A percentile compares a stretch with the other conserved stretches of the same genome.
These are phyloP conservation scores for Salpingus planirostris DNA, from an alignment of 2,888 invertebrate species.

Conservation along the genomic window DNA sequence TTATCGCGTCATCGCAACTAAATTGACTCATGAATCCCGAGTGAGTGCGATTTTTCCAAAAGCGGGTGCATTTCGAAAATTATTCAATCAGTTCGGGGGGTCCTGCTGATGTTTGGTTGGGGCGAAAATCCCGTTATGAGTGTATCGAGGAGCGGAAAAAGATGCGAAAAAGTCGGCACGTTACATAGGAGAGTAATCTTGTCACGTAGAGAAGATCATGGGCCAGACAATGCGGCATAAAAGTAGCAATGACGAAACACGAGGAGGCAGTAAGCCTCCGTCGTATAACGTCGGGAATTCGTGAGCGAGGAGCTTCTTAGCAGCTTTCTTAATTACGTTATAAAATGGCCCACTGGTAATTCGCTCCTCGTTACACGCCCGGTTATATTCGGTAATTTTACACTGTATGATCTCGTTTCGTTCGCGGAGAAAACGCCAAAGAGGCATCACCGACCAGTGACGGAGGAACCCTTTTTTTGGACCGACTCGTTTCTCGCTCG, in stretches of 20 bases:
- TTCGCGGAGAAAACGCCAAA: no score
- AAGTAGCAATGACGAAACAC: constrained; percentile 24
- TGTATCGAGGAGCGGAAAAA: no score
- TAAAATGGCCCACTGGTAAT: constrained; percentile 14
- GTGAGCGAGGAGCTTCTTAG: constrained; percentile 9
- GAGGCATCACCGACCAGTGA: no score
- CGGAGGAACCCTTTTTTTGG: no score
- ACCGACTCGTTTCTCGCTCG: no score
- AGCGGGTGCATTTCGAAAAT: no score
- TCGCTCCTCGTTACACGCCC: constrained; percentile 11
- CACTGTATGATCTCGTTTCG: no score
- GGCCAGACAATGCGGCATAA: constrained; percentile 26
- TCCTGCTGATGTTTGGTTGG: no score
- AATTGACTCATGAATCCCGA: constrained; percentile 40
- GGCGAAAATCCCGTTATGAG: no score
- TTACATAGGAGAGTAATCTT: constrained; percentile 20
- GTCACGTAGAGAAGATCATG: constrained; percentile 29
- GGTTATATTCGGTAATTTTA: constrained; percentile 13
- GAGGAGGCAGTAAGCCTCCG: constrained; percentile 15
- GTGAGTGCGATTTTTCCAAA: constrained; percentile 25
- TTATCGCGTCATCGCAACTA: constrained; percentile 39
- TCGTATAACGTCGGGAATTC: constrained; percentile 10
- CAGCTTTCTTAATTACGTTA: constrained; percentile 16
- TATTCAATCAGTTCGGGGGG: no score
- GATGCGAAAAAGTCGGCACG: constrained; percentile 17